Evolutionary conservation across 2,888 invertebrate species (phyloP).

Genomic region (Hypomecis punctinalis): DNA sequence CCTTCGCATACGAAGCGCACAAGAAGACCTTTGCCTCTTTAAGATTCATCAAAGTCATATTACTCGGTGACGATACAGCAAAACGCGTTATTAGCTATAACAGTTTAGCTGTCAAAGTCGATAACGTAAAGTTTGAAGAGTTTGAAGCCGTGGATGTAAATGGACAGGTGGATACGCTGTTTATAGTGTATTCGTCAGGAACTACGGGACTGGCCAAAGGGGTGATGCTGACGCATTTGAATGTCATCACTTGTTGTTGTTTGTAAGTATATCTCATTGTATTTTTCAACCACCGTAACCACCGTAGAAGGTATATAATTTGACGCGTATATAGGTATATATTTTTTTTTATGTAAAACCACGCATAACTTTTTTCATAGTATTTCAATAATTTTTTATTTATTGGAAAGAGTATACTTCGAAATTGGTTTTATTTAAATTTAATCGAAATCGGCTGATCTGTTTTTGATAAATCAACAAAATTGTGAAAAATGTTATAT

Average conservation of each 20-base stretch:
- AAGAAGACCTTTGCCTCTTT: slow-evolving; percentile 49
- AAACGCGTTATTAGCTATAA: slow-evolving; percentile 53
- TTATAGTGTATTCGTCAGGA: slow-evolving; percentile 73
- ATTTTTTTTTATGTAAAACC: no score
- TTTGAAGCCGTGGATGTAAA: slow-evolving; percentile 58
- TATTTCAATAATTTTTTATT: no score
- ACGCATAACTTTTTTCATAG: no score
- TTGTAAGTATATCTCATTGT: slow-evolving; percentile 55
- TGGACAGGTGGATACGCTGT: slow-evolving; percentile 59
- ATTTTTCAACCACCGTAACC: no score
- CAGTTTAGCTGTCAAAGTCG: slow-evolving; percentile 52
- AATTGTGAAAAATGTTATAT: no score
- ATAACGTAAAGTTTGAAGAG: slow-evolving; percentile 56
- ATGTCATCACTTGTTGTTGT: slow-evolving; percentile 51
- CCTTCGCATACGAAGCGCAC: slow-evolving; percentile 56
- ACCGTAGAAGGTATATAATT: no score
- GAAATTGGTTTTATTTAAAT: no score
- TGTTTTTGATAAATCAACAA: no score
- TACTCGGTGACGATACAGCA: slow-evolving; percentile 57
- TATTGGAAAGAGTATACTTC: no score
- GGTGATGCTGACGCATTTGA: slow-evolving; percentile 68
- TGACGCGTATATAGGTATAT: no score
- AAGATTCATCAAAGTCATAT: slow-evolving; percentile 54
- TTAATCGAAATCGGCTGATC: no score
- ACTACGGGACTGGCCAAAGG: slow-evolving; percentile 76